Evolutionary conservation across 2,113 vertebrate species (phyloP).

Genomic region (Tachycineta bicolor): DNA sequence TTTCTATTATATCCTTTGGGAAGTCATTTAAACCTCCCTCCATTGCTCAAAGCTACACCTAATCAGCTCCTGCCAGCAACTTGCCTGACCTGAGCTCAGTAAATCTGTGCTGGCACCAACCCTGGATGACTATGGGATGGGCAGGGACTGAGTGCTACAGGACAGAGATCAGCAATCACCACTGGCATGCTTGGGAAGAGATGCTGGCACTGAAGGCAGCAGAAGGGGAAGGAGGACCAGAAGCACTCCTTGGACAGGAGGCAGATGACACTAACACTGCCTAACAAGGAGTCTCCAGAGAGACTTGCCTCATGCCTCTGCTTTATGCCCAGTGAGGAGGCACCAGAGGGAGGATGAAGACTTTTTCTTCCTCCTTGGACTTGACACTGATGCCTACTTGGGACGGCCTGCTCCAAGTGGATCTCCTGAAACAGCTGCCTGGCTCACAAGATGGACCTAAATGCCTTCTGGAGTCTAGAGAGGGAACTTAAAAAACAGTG

Average conservation of each 20-base stretch:
- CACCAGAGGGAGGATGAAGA: neutral
- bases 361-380: neutral
- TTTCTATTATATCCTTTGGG: neutral
- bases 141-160: fast-evolving
- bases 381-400: neutral
- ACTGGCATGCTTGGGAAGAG: neutral
- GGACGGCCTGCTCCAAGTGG: neutral
- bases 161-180: neutral
- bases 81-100: neutral
- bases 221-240: neutral
- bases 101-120: neutral
- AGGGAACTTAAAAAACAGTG: neutral
- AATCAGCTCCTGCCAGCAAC: neutral
- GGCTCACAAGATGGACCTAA: neutral
- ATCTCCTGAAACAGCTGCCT: neutral
- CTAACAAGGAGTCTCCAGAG: too few relatives aligned
- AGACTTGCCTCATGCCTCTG: too few relatives aligned
- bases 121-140: neutral
- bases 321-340: neutral
- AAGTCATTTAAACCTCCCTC: neutral
- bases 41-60: neutral
- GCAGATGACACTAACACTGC: neutral
- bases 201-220: neutral
- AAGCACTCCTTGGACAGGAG: neutral
- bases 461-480: neutral